These are phyloP conservation scores for Tricholaema leucomelas DNA, from an alignment of 2,113 vertebrate species.

Conservation along the genomic window DNA sequence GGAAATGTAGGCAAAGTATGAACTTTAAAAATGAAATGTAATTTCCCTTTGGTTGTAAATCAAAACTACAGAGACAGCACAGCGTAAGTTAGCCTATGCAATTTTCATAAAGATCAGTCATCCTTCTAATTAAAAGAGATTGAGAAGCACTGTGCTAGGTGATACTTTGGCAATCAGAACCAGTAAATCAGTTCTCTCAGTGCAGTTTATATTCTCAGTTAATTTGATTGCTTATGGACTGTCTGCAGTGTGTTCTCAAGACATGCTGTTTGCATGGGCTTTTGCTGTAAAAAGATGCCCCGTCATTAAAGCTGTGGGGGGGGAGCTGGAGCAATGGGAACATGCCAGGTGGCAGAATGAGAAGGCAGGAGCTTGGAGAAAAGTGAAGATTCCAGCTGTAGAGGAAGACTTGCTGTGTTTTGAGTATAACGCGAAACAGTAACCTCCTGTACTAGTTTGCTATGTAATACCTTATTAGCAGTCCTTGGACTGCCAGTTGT, in stretches of 20 bases:
- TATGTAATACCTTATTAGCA: neutral
- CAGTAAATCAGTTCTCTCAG: neutral
- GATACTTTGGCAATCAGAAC: neutral
- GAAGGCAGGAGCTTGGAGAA: neutral
- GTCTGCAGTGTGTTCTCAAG: neutral
- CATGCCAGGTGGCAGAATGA: neutral
- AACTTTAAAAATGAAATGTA: neutral
- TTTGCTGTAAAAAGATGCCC: neutral
- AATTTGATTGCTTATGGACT: neutral
- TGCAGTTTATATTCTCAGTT: neutral
- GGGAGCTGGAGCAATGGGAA: neutral
- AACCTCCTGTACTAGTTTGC: neutral
- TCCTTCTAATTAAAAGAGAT: neutral
- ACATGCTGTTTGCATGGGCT: neutral
- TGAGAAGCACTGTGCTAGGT: neutral
- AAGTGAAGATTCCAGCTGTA: neutral
- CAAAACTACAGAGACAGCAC: neutral
- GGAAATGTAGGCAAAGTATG: neutral
- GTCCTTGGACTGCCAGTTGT: neutral
- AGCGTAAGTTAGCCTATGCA: neutral
- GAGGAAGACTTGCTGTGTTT: neutral
- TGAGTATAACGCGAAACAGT: neutral
- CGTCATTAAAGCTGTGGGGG: neutral
- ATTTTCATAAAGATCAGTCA: neutral
- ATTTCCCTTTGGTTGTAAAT: neutral